phyloP scores from a whole-genome alignment of 1,140 invertebrate species.

The Conus ventricosus region DNA sequence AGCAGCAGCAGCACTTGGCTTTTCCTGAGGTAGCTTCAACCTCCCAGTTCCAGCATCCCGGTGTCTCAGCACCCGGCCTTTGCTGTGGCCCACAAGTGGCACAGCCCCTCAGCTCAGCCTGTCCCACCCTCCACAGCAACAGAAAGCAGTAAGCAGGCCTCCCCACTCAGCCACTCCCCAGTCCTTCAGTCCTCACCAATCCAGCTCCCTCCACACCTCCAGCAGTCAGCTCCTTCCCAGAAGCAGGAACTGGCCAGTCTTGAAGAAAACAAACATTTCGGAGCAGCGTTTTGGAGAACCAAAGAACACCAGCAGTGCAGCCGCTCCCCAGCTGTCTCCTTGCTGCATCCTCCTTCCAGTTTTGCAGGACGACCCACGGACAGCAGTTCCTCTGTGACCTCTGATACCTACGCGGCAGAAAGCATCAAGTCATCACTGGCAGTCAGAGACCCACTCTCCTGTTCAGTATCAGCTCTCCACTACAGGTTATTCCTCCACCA shows the following conservation, averaged over 20 bases:
- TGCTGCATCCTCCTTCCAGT: background rate
- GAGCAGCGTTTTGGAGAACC: background rate
- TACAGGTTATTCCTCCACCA: background rate
- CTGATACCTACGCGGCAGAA: background rate
- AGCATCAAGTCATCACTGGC: background rate
- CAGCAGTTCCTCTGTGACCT: background rate
- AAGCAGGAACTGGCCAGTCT: background rate
- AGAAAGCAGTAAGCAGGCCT: background rate
- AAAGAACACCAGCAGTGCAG: background rate
- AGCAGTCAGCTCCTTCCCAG: background rate
- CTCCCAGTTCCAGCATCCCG: background rate
- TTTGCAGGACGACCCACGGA: background rate
- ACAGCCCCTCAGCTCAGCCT: background rate
- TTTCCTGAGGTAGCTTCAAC: background rate
- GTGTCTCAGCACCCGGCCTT: background rate
- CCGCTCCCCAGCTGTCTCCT: background rate
- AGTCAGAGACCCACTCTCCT: background rate
- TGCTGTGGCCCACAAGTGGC: background rate
- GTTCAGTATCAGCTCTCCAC: background rate
- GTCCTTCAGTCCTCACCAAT: background rate
- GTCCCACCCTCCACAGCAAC: background rate
- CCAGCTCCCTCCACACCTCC: background rate
- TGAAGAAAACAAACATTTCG: background rate
- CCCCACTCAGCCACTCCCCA: background rate
- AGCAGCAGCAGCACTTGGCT: background rate